phyloP scores from a whole-genome alignment of 2,797 vertebrate genomes.

The Discoglossus pictus region DNA sequence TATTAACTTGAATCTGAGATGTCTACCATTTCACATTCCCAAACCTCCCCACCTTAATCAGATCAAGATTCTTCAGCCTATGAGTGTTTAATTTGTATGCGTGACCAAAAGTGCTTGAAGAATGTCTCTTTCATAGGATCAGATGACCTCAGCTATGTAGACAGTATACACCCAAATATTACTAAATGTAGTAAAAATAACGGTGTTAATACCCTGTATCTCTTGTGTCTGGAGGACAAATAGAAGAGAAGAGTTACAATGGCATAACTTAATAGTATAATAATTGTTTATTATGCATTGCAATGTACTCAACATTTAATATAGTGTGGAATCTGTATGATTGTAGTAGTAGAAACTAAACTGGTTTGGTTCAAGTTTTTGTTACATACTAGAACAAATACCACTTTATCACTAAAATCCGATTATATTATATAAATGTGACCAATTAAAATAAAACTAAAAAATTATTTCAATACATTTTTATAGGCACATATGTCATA shows the following conservation, averaged over 20 bases:
- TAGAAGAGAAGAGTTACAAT: conserved; percentile 18
- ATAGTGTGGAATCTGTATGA: no score
- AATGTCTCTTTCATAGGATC: conserved; percentile 55
- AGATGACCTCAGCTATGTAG: conserved; percentile 52
- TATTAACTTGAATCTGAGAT: conserved; percentile 25
- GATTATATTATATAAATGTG: no score
- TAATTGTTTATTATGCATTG: neutral
- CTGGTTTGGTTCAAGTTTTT: no score
- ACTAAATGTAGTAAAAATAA: conserved; percentile 57
- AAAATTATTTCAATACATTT: no score
- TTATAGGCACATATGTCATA: no score
- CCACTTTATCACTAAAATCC: no score
- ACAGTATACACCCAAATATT: conserved; percentile 51
- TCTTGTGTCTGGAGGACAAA: conserved; percentile 33
- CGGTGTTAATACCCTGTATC: conserved; percentile 56
- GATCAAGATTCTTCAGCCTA: conserved; percentile 46
- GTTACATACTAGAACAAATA: no score
- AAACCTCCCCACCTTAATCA: conserved; percentile 43
- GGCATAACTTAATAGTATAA: conserved; percentile 13
- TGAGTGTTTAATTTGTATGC: conserved; percentile 25
- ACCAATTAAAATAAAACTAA: no score
- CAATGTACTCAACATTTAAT: no score
- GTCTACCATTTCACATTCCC: conserved; percentile 50
- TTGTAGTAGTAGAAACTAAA: no score
- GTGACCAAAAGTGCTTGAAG: conserved; percentile 33